Conservation (phyloP, 2,113 vertebrate species). For the Labeo catla region DNA sequence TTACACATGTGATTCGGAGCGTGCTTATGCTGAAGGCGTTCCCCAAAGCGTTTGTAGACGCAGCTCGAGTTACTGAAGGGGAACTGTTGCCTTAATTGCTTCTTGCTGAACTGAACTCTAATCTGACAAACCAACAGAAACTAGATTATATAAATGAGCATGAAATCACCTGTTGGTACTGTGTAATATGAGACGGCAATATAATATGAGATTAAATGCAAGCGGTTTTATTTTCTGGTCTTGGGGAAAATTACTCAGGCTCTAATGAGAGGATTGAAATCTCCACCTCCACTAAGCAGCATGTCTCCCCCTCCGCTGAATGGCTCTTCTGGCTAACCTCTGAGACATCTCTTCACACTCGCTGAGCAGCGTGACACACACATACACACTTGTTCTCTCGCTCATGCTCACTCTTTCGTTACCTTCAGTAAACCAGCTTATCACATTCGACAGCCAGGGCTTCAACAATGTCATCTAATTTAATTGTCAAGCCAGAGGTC, state of each 20-base stretch:
- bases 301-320: constrained; percentile 19
- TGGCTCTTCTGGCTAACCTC: constrained; percentile 16
- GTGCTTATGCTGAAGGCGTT: too few relatives aligned
- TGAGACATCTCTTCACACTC: constrained; percentile 48
- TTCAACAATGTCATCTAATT: constrained; percentile 60
- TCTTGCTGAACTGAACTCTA: neutral
- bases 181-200: constrained; percentile 5
- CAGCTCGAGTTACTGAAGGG: too few relatives aligned
- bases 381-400: constrained; percentile 9
- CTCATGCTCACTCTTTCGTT: constrained; percentile 5
- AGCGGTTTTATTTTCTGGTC: constrained; percentile 11
- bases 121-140: neutral
- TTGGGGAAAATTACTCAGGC: constrained; percentile 3
- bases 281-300: constrained; percentile 40
- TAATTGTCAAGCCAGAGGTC: constrained; percentile 60
- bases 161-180: neutral
- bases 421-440: constrained; percentile 58
- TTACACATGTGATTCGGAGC: too few relatives aligned
- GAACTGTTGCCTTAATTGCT: neutral
- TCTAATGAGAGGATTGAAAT: constrained; percentile 44
- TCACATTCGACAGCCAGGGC: constrained; percentile 55
- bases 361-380: constrained; percentile 17
- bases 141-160: neutral
- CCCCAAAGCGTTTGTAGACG: too few relatives aligned
- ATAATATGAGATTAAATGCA: neutral